These are phyloP conservation scores for Morpho achilles DNA, from an alignment of 2,888 invertebrate genomes.

Conservation along the genomic window DNA sequence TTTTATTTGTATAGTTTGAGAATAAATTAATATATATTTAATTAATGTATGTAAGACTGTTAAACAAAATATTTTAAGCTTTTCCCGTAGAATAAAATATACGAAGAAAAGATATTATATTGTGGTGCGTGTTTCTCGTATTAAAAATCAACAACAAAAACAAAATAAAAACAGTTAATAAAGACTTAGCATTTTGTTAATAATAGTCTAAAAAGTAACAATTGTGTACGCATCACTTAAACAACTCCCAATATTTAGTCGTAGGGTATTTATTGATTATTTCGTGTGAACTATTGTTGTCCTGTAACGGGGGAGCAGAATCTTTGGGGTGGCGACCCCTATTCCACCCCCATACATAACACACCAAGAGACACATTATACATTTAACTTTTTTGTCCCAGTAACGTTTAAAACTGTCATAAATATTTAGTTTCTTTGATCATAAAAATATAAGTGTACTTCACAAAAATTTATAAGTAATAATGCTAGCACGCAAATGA, in stretches of 20 bases:
- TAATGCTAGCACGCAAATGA: conserved; percentile 8
- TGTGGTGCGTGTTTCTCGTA: no score
- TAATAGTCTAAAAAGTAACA: not conserved
- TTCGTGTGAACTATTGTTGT: conserved; percentile 71
- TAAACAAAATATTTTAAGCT: no score
- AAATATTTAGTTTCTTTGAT: conserved; percentile 29
- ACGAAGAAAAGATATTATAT: no score
- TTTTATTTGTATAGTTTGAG: no score
- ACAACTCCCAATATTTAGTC: conserved; percentile 9
- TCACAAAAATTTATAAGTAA: conserved; percentile 17
- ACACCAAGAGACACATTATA: conserved; percentile 18
- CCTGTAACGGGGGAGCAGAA: conserved; percentile 59
- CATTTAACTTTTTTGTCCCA: conserved; percentile 27
- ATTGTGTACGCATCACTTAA: conserved; percentile 9
- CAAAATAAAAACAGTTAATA: no score
- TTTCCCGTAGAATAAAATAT: no score
- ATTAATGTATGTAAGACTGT: no score
- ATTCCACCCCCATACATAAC: conserved; percentile 21
- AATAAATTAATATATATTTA: no score
- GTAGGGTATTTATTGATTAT: conserved; percentile 55
- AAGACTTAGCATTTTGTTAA: no score
- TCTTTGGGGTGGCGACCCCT: conserved; percentile 57
- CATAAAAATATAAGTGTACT: conserved; percentile 22
- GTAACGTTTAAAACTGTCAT: conserved; percentile 32
- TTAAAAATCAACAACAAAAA: no score